Evolutionary conservation across 2,113 vertebrate genomes (phyloP), one percentile per base, ranked within the genome.

Genomic region (Hassar affinis): DNA sequence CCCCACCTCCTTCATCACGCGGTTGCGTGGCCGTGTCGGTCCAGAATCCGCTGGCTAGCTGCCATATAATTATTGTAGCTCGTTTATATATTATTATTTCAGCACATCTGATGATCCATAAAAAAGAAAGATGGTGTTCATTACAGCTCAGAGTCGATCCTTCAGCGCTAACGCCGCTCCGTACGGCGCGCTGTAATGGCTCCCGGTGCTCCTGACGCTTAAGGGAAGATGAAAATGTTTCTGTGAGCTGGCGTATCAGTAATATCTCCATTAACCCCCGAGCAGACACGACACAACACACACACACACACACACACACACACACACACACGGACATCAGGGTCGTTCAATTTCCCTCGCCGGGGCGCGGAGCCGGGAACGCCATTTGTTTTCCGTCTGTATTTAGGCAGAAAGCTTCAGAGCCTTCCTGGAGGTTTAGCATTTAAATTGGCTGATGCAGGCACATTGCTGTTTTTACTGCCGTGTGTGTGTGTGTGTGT

Each of bases 351-450:
- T 95, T 95, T 93, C 89, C 71, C 82, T 51, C 89, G 89, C 85
- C 66, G 20, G 82, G 90, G 92, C 93, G 92, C 93, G 92, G 94
- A 93, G 94, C 92, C 90, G 90, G 90, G 88, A 90, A 91, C 93
- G 93, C 93, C 94, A 96, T 95, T 95, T 95, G 93, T 95, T 90
- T 95, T 95, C 93, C 89, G 85, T 88, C 85, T 88, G 89, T 92
- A 90, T 93, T 94, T 92, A 93, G 90, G 92, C 85, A 5, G 87
- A 86, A 87, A 88, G 91, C 90, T 85, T 87, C 90, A 92, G 88
- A 93, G 90, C 91, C 87, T 11, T 78, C 90, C 85, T 85, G 90
- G 89, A 89, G 86, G 88, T 92, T 94, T 93, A 92, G 93, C 93
- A 92, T 94, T 93, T 93, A 93, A 93, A 94, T 93, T 91, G 90